Conservation (phyloP, 2,797 vertebrate genomes). For the Anabas testudineus region DNA sequence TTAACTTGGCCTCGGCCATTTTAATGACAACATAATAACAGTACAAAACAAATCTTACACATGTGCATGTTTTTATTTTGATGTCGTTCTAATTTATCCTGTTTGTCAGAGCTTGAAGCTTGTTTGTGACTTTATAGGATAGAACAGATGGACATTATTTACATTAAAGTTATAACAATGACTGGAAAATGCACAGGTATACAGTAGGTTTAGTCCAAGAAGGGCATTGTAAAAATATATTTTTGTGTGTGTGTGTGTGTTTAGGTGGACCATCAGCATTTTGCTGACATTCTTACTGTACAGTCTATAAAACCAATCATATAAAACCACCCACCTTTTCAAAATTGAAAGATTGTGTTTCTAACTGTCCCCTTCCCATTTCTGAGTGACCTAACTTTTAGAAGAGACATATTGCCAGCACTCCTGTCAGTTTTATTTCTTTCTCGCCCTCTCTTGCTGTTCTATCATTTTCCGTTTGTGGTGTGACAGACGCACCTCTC, state of each 20-base stretch:
- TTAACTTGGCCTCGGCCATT: slow-evolving; percentile 7
- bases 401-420: slow-evolving; percentile 50
- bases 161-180: neutral
- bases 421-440: slow-evolving; percentile 57
- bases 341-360: slow-evolving; percentile 44
- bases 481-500: slow-evolving; percentile 43
- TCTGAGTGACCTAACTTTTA: slow-evolving; percentile 57
- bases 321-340: slow-evolving; percentile 47
- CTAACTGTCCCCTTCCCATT: slow-evolving; percentile 38
- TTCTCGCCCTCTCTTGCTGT: slow-evolving; percentile 35
- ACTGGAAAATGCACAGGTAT: neutral
- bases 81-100: neutral
- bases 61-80: neutral
- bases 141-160: neutral
- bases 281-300: slow-evolving; percentile 22
- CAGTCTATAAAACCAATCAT: slow-evolving; percentile 57
- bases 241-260: neutral
- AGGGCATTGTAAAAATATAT: neutral
- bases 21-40: neutral
- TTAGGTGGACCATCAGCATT: slow-evolving; percentile 7
- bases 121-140: neutral
- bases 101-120: neutral
- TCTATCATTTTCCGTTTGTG: slow-evolving; percentile 47
- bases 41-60: neutral
- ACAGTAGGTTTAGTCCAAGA: neutral